A percentile compares a stretch with the other conserved stretches of the same genome.
These are phyloP conservation scores for Thereva nobilitata DNA, from an alignment of 2,888 invertebrate genomes.

Conservation along the genomic window DNA sequence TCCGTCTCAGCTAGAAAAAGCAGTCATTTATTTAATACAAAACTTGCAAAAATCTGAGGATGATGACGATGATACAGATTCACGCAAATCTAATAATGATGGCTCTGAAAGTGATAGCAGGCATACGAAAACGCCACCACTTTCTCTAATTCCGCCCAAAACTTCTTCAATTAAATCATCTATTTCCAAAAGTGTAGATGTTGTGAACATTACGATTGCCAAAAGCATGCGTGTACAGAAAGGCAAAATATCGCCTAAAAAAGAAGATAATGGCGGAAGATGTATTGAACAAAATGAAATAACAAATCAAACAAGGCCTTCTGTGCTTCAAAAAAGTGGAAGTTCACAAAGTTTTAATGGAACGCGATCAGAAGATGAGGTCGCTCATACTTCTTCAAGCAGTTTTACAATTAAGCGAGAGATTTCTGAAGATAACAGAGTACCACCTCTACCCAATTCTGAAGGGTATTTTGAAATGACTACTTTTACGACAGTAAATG, in stretches of 20 bases:
- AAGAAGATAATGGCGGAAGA: slow-evolving; percentile 4
- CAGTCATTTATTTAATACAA: slow-evolving; percentile 71
- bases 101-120: slow-evolving; percentile 36
- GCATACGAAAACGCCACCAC: slow-evolving; percentile 52
- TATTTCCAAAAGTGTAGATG: slow-evolving; percentile 57
- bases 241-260: slow-evolving; percentile 9
- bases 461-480: slow-evolving; percentile 44
- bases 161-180: slow-evolving; percentile 55
- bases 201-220: slow-evolving; percentile 54
- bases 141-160: slow-evolving; percentile 57
- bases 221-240: slow-evolving; percentile 49
- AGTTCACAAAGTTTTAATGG: slow-evolving; percentile 6
- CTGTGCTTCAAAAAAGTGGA: slow-evolving; percentile 40
- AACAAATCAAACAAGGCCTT: slow-evolving; percentile 28
- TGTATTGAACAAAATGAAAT: background rate
- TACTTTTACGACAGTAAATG: background rate
- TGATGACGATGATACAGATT: slow-evolving; percentile 45
- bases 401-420: slow-evolving; percentile 1
- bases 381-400: background rate
- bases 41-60: slow-evolving; percentile 54
- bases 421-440: slow-evolving; percentile 36
- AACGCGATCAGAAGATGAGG: slow-evolving; percentile 2
- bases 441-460: slow-evolving; percentile 46
- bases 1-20: slow-evolving; percentile 70
- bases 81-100: slow-evolving; percentile 8